Percentiles rank a stretch among this genome's conserved stretches.
phyloP scores from a whole-genome alignment of 2,113 vertebrate genomes.

The Apodemus sylvaticus region DNA sequence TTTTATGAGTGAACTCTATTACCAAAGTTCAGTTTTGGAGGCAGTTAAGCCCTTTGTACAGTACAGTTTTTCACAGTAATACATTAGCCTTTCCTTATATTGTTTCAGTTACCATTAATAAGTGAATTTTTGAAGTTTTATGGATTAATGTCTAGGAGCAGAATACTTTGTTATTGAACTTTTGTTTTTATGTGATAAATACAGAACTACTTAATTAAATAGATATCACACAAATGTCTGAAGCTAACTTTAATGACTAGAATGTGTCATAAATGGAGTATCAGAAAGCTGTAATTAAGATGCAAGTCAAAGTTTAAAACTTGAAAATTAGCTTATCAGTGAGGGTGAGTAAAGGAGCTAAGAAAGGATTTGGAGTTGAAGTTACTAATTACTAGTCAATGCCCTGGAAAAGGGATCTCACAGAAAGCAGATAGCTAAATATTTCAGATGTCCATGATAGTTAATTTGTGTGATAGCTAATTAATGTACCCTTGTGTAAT shows the following conservation, averaged over 20 bases:
- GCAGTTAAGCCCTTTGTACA: not conserved
- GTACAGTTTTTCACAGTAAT: not conserved
- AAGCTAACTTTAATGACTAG: not conserved
- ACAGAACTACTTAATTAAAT: constrained; percentile 46
- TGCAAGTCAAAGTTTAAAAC: not conserved
- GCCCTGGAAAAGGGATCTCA: not conserved
- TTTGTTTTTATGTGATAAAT: constrained; percentile 45
- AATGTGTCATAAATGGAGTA: not conserved
- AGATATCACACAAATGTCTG: constrained; percentile 2
- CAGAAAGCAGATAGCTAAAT: not conserved
- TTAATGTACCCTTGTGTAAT: not conserved
- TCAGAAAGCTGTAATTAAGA: not conserved
- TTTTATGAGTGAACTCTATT: not conserved
- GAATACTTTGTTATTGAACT: constrained; percentile 67
- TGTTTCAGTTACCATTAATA: constrained; percentile 56
- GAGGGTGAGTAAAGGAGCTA: not conserved
- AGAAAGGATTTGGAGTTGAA: not conserved
- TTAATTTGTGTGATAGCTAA: not conserved
- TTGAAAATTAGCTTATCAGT: not conserved
- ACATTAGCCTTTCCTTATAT: constrained; percentile 41
- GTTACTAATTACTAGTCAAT: not conserved
- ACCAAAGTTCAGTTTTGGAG: not conserved
- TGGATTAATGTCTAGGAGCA: constrained; percentile 70
- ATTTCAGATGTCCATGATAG: not conserved
- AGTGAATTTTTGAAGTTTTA: constrained; percentile 75